Conservation (phyloP, 1,140 invertebrate genomes). For the Temnothorax longispinosus region DNA sequence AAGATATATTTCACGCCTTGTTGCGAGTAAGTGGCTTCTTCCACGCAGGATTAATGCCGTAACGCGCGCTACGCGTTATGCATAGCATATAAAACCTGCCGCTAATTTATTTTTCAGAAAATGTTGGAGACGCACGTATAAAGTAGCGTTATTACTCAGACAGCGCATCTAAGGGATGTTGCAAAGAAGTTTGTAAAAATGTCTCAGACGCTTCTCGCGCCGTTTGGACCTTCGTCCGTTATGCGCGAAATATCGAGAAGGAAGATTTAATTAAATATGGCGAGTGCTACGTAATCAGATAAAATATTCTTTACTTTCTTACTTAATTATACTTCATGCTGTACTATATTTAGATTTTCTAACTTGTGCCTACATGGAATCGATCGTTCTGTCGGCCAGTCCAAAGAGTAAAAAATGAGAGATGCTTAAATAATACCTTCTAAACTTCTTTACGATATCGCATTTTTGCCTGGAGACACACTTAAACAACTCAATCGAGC, state of each 20-base stretch:
- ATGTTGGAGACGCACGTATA: conserved; percentile 27
- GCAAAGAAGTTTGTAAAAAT: conserved; percentile 11
- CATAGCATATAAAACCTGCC: conserved; percentile 33
- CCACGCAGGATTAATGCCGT: conserved; percentile 48
- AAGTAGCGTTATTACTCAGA: conserved; percentile 24
- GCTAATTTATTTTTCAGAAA: conserved; percentile 51
- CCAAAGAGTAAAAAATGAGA: background rate
- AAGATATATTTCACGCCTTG: conserved; percentile 57
- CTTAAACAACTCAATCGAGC: background rate
- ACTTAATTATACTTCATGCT: background rate
- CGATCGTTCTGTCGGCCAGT: background rate
- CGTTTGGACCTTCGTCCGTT: background rate
- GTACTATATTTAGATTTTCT: background rate
- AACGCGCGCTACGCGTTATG: conserved; percentile 30
- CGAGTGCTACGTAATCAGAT: background rate
- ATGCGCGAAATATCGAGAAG: background rate
- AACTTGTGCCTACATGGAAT: background rate
- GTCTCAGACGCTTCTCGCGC: background rate
- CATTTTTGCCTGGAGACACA: background rate
- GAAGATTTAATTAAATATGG: conserved; percentile 1
- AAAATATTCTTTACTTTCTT: background rate
- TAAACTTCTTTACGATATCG: background rate
- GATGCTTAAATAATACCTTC: background rate
- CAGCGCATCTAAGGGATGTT: background rate
- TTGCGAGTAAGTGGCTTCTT: conserved; percentile 57